Base-by-base conservation (phyloP, 2,888 invertebrate species). In the Trachelus iudaicus region DNA sequence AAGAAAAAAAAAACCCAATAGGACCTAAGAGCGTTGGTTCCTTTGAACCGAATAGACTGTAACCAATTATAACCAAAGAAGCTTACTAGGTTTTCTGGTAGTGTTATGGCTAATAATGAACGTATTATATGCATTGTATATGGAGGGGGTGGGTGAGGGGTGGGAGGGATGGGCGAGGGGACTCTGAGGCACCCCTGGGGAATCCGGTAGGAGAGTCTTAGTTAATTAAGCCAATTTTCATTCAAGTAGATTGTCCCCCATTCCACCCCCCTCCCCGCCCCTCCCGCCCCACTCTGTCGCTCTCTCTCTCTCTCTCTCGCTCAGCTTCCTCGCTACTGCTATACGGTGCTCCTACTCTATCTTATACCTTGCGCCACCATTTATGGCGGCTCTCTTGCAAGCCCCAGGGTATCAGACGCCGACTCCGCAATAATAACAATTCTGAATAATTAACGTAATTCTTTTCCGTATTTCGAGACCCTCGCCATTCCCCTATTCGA, bases 191-290 rank as follows among this genome's bases (percentile, higher is more conserved):
- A 4, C 40, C 69, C 69, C 69, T n/a, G 31, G 30, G 12, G 69
- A 69, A 69, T 69, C 30, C 69, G 4, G 69, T 23, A 69, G 30
- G 31, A 33, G 69, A 69, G 69, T 30, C 69, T 69, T 69, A 30
- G 69, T 69, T 69, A 69, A 69, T 69, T 69, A 69, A 69, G 69
- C 69, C 69, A 69, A 69, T 69, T 69, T 69, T 69, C 69, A 69
- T 69, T 69, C 69, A 11, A 69, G 69, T 31, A 69, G 69, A 69
- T 69, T 30, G 69, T 69, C 69, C 69, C 15, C 69, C 6, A 31
- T 69, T 69, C 9, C 9, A 11, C 69, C 30, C 37, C 69, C 69
- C 69, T n/a, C 37, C 30, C 69, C 69, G 12, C 69, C n/a, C 0
- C 11, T 6, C n/a, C 4, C 6, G 12, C 23, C 30, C 69, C 34